Evolutionary conservation across 1,140 invertebrate genomes (phyloP).

Genomic region (Caenorhabditis remanei): DNA sequence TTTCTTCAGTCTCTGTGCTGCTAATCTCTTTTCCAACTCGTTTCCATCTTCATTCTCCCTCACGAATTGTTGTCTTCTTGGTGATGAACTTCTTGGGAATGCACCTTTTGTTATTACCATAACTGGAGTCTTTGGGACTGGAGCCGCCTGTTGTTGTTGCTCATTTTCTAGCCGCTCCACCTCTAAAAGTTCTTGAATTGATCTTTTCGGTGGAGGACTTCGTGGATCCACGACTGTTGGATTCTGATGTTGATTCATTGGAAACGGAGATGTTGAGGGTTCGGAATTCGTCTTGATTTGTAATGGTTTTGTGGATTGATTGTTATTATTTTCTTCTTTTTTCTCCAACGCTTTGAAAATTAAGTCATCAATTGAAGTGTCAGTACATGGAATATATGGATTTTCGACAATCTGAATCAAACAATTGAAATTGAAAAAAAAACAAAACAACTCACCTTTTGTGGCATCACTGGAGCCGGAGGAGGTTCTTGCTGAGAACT

Average conservation of each 20-base stretch:
- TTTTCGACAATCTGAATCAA: slow-evolving; percentile 31
- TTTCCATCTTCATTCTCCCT: slow-evolving; percentile 50
- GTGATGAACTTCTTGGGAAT: slow-evolving; percentile 36
- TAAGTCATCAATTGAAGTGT: slow-evolving; percentile 49
- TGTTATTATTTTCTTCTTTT: slow-evolving; percentile 46
- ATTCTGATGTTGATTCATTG: slow-evolving; percentile 29
- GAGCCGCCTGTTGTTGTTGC: slow-evolving; percentile 17
- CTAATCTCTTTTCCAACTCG: slow-evolving; percentile 25
- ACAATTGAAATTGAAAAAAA: neutral
- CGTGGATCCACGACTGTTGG: slow-evolving; percentile 4
- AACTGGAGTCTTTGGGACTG: slow-evolving; percentile 26
- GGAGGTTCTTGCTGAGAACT: neutral
- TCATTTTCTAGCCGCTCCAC: slow-evolving; percentile 1
- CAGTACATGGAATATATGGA: slow-evolving; percentile 18
- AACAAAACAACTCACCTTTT: neutral
- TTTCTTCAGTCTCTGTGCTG: slow-evolving; percentile 40
- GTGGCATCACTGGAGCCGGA: slow-evolving; percentile 21
- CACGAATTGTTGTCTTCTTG: slow-evolving; percentile 31
- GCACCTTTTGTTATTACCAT: slow-evolving; percentile 44
- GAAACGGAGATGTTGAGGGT: neutral
- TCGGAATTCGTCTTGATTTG: slow-evolving; percentile 17
- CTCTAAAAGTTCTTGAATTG: slow-evolving; percentile 27
- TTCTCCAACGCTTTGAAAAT: slow-evolving; percentile 47
- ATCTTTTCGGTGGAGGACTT: slow-evolving; percentile 41
- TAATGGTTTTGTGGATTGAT: slow-evolving; percentile 31